A percentile compares a stretch with the other conserved stretches of the same genome.
Conservation (phyloP, 2,113 vertebrate genomes). For the Syngnathus floridae region DNA sequence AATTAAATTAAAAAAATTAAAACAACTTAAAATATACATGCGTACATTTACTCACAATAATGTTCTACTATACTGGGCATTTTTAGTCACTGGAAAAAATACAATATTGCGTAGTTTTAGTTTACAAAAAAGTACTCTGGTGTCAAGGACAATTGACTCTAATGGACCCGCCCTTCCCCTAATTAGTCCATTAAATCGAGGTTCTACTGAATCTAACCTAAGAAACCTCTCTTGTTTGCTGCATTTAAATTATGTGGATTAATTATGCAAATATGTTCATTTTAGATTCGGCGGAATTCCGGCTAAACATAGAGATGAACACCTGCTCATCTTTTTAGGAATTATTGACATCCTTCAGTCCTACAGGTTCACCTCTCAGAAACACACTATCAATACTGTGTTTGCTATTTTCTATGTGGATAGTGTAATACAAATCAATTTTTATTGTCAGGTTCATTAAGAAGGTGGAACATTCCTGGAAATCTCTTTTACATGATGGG, state of each 20-base stretch:
- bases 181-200: too few species aligned
- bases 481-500: conserved; percentile 91
- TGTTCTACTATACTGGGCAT: too few species aligned
- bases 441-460: conserved; percentile 81
- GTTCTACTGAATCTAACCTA: neutral
- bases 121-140: too few species aligned
- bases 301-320: conserved; percentile 91
- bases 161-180: too few species aligned
- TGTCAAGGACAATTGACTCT: too few species aligned
- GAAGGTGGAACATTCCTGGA: conserved; percentile 97
- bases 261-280: conserved; percentile 6
- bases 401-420: neutral
- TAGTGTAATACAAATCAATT: neutral
- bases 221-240: too few species aligned
- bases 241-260: neutral
- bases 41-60: too few species aligned
- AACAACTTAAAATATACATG: too few species aligned
- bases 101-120: too few species aligned
- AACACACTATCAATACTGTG: neutral
- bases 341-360: conserved; percentile 97
- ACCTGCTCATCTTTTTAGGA: conserved; percentile 88
- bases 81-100: too few species aligned
- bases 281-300: conserved; percentile 93
- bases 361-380: conserved; percentile 73
- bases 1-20: too few species aligned